A percentile compares a stretch with the other conserved stretches of the same genome.
These are phyloP conservation scores for Drosophila pectinifera DNA, from an alignment of 1,140 invertebrate genomes.

Conservation along the genomic window DNA sequence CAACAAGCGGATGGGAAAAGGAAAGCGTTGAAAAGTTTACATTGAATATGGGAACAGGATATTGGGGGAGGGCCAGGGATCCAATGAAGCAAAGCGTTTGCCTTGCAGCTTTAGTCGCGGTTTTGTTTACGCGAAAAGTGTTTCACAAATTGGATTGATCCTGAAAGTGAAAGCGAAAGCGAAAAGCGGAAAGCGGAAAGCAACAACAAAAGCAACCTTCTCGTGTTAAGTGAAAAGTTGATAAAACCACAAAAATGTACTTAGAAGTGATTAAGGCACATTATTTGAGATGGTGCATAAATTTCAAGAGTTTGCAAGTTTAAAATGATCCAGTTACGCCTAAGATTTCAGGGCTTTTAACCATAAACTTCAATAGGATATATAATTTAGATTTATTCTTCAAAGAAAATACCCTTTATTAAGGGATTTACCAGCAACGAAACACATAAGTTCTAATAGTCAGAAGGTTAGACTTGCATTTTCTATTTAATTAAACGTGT, in stretches of 20 bases:
- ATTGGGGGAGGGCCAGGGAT: constrained; percentile 10
- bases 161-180: constrained; percentile 27
- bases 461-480: too few relatives aligned
- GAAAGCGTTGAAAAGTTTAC: constrained; percentile 48
- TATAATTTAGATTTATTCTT: background rate
- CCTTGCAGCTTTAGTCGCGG: constrained; percentile 54
- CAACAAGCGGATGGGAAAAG: constrained; percentile 16
- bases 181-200: constrained; percentile 24
- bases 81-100: constrained; percentile 55
- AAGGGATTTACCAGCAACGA: background rate
- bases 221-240: constrained; percentile 30
- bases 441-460: too few relatives aligned
- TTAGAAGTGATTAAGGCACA: constrained; percentile 18
- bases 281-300: constrained; percentile 10
- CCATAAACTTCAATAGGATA: too few relatives aligned
- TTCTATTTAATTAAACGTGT: background rate
- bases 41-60: constrained; percentile 29
- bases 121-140: constrained; percentile 54
- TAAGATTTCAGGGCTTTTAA: background rate
- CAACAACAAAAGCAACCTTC: constrained; percentile 34
- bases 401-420: background rate
- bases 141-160: constrained; percentile 51
- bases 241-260: constrained; percentile 8
- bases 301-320: background rate
- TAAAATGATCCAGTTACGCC: background rate